Evolutionary conservation across 2,797 vertebrate species (phyloP).

Genomic region (Clarias laeviceps): DNA sequence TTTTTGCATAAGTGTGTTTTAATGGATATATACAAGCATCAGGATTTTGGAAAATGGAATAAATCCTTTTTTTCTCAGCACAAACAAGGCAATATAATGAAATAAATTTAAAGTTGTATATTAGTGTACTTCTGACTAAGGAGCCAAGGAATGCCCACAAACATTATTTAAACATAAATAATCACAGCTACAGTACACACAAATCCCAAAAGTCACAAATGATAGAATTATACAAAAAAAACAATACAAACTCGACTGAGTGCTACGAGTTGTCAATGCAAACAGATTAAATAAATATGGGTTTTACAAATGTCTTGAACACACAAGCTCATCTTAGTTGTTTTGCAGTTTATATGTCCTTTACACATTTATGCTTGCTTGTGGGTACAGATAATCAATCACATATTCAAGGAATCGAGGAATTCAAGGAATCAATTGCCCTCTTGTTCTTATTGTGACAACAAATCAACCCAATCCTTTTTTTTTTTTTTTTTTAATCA

Average conservation of each 20-base stretch:
- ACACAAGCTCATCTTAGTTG: neutral
- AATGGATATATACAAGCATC: too few relatives aligned
- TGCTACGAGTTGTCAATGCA: neutral
- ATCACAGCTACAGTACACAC: neutral
- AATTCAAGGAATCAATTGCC: neutral
- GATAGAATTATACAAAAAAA: neutral
- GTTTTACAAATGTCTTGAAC: neutral
- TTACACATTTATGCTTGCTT: neutral
- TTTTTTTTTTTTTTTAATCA: neutral
- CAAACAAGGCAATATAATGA: too few relatives aligned
- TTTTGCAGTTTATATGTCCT: neutral
- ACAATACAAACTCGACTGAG: neutral
- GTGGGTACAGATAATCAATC: neutral
- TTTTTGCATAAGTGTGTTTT: too few relatives aligned
- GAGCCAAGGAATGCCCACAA: neutral
- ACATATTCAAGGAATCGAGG: neutral
- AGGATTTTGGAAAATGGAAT: too few relatives aligned
- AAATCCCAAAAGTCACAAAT: neutral
- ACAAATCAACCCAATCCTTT: neutral
- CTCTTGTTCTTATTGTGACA: neutral
- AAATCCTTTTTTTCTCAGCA: too few relatives aligned
- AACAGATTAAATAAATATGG: neutral
- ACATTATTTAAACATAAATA: neutral
- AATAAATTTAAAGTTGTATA: too few relatives aligned
- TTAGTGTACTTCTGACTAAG: neutral